phyloP scores from a whole-genome alignment of 2,797 vertebrate species.

The Thripadectes ignobilis region DNA sequence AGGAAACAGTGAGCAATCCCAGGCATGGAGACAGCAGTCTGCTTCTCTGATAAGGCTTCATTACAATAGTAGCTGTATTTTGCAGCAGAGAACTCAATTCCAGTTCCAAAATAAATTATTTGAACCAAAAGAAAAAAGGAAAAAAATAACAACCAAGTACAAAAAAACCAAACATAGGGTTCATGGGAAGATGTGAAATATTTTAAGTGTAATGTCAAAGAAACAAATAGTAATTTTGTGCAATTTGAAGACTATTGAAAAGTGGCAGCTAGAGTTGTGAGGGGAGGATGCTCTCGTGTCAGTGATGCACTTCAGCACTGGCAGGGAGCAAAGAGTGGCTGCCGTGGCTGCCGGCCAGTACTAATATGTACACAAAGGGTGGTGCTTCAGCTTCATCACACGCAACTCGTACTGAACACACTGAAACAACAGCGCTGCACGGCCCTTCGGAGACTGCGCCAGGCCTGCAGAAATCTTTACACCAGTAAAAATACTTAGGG shows the following conservation, averaged over 20 bases:
- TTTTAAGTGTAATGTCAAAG: neutral
- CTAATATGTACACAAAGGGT: neutral
- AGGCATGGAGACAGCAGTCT: neutral
- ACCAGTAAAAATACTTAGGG: neutral
- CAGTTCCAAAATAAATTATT: neutral
- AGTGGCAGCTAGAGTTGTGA: neutral
- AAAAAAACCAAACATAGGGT: rapidly evolving
- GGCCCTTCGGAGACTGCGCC: neutral
- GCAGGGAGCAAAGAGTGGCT: neutral
- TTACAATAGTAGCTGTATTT: neutral
- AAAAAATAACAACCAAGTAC: no score
- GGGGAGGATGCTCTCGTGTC: neutral
- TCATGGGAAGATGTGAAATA: neutral
- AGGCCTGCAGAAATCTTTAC: neutral
- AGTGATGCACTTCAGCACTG: neutral
- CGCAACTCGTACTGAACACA: neutral
- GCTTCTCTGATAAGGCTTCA: neutral
- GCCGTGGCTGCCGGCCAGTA: neutral
- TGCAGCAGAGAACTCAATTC: neutral
- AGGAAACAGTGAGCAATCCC: neutral
- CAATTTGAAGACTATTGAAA: neutral
- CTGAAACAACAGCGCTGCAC: neutral
- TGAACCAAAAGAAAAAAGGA: neutral
- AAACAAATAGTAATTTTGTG: neutral
- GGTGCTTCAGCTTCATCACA: neutral